phyloP scores from a whole-genome alignment of 2,888 invertebrate species.

The Dryocosmus kuriphilus region DNA sequence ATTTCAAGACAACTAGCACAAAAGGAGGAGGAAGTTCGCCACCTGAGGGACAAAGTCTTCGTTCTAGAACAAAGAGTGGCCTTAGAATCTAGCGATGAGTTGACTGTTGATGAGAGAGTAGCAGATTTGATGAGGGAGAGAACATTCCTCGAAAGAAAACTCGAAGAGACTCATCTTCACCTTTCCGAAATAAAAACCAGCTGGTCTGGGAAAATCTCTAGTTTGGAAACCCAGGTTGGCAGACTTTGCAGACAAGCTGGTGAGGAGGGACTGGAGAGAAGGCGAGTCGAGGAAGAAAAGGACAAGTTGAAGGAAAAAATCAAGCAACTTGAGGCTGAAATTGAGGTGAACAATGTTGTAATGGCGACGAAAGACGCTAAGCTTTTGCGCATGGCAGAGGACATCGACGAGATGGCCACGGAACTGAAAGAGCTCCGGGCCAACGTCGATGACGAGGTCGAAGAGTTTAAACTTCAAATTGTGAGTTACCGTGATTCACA shows the following conservation, averaged over 20 bases:
- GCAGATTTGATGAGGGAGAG: conserved; percentile 82
- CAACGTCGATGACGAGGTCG: conserved; percentile 76
- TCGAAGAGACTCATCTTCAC: conserved; percentile 92
- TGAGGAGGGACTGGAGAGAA: conserved; percentile 89
- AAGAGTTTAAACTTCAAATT: conserved; percentile 76
- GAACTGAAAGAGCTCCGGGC: conserved; percentile 80
- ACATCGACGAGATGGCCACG: conserved; percentile 86
- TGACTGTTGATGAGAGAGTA: conserved; percentile 80
- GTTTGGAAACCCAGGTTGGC: conserved; percentile 93
- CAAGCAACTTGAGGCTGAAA: conserved; percentile 82
- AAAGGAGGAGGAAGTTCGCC: conserved; percentile 87
- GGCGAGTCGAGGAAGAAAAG: conserved; percentile 85
- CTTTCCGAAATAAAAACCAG: conserved; percentile 93
- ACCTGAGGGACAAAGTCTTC: conserved; percentile 83
- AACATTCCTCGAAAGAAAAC: conserved; percentile 85
- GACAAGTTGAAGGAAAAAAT: conserved; percentile 84
- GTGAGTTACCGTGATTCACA: conserved; percentile 76
- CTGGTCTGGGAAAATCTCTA: conserved; percentile 94
- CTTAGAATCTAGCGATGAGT: conserved; percentile 76
- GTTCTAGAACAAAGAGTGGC: conserved; percentile 77
- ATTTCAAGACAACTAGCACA: conserved; percentile 85
- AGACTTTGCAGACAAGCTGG: conserved; percentile 90
- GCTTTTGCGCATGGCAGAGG: conserved; percentile 85
- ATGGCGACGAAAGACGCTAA: conserved; percentile 85
- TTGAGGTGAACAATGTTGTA: conserved; percentile 84